These are phyloP conservation scores for Drosophila rhopaloa DNA, from an alignment of 1,140 invertebrate species.

Conservation along the genomic window DNA sequence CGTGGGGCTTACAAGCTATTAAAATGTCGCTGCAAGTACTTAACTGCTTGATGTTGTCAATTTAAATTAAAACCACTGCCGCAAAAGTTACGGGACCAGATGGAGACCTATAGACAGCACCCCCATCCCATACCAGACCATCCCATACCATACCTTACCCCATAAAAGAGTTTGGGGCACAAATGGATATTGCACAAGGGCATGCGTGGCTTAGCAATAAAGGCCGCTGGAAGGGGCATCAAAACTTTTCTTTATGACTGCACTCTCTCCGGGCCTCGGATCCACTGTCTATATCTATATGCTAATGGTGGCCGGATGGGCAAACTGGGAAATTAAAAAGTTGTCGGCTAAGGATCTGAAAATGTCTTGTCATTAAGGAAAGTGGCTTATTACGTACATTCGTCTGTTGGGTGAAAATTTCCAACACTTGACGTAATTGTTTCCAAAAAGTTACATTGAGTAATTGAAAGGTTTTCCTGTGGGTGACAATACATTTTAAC, in stretches of 20 bases:
- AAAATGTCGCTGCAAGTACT: constrained; percentile 83
- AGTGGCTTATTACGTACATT: constrained; percentile 43
- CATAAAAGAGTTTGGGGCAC: constrained; percentile 40
- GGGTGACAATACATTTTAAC: constrained; percentile 11
- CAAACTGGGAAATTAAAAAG: constrained; percentile 78
- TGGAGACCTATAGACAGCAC: constrained; percentile 49
- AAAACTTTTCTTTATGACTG: constrained; percentile 70
- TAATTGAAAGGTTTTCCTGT: constrained; percentile 35
- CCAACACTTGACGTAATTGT: constrained; percentile 42
- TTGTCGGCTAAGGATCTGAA: constrained; percentile 46
- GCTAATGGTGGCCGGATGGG: constrained; percentile 86
- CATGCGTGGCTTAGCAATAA: constrained; percentile 72
- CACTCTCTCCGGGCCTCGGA: constrained; percentile 33
- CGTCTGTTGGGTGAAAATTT: constrained; percentile 17
- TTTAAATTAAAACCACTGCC: constrained; percentile 81
- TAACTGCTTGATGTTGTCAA: constrained; percentile 83
- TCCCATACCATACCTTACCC: not conserved
- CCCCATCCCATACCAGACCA: not conserved
- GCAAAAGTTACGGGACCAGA: constrained; percentile 67
- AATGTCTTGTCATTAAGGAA: constrained; percentile 57
- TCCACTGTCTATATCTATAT: constrained; percentile 45
- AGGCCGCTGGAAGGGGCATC: constrained; percentile 4
- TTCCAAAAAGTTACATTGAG: constrained; percentile 36
- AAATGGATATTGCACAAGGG: constrained; percentile 69
- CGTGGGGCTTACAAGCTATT: constrained; percentile 81